These are phyloP conservation scores for Drosophila neocordata DNA, from an alignment of 1,140 invertebrate genomes.

Conservation along the genomic window DNA sequence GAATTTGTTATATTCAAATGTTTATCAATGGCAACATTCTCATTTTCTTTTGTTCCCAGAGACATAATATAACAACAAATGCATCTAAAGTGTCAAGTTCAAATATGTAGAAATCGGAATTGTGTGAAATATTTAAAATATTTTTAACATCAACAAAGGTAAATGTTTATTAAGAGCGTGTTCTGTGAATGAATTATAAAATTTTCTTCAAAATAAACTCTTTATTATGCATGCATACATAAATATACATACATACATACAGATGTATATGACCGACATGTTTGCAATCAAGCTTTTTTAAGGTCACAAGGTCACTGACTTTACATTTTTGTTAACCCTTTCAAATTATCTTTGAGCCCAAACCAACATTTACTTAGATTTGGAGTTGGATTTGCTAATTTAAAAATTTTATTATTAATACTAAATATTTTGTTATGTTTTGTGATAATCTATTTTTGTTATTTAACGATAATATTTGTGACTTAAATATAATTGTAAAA, in stretches of 20 bases:
- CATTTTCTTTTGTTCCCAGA: constrained; percentile 33
- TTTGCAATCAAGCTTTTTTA: background rate
- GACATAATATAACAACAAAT: background rate
- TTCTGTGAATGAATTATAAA: background rate
- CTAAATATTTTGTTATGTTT: too few relatives aligned
- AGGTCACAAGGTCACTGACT: background rate
- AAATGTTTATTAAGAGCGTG: background rate
- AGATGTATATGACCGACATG: background rate
- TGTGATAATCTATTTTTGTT: too few relatives aligned
- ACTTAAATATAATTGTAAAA: too few relatives aligned
- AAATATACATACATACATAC: background rate
- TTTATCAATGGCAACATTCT: constrained; percentile 50
- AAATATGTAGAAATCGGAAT: constrained; percentile 2
- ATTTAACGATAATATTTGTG: too few relatives aligned
- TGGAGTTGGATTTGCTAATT: too few relatives aligned
- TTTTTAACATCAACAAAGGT: constrained; percentile 20
- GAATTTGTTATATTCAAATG: constrained; percentile 37
- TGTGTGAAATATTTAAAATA: constrained; percentile 36
- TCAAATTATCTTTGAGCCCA: too few relatives aligned
- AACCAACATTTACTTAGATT: too few relatives aligned
- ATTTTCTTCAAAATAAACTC: too few relatives aligned
- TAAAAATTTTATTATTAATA: too few relatives aligned
- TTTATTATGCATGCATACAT: too few relatives aligned
- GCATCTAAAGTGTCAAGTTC: constrained; percentile 36
- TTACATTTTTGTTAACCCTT: background rate